phyloP scores from a whole-genome alignment of 2,797 vertebrate species.

The Decapterus maruadsi region DNA sequence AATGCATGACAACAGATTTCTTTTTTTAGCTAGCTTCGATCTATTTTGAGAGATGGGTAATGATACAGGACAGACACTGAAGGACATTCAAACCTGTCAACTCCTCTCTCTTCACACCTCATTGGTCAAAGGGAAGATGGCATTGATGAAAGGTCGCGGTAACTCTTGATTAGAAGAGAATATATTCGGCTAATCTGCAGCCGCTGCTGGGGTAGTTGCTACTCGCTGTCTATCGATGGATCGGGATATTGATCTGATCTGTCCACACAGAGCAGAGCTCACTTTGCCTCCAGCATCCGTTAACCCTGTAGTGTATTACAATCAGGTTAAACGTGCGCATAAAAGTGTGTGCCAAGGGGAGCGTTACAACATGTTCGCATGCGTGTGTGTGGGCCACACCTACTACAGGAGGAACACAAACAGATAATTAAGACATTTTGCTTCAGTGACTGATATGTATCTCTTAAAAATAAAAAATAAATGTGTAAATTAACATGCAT shows the following conservation, averaged over 20 bases:
- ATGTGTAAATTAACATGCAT: background rate
- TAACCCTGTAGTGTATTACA: constrained; percentile 73
- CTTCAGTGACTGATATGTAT: background rate
- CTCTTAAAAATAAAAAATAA: background rate
- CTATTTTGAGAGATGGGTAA: constrained; percentile 80
- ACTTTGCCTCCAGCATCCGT: constrained; percentile 64
- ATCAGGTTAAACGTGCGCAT: constrained; percentile 58
- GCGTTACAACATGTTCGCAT: constrained; percentile 30
- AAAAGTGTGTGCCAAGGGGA: constrained; percentile 37
- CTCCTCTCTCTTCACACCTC: constrained; percentile 71
- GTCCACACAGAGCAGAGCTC: constrained; percentile 57
- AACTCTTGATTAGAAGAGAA: constrained; percentile 70
- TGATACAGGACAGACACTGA: constrained; percentile 77
- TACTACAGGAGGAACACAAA: constrained; percentile 3
- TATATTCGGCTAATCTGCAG: constrained; percentile 53
- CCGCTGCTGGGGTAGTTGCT: constrained; percentile 33
- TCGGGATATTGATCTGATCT: constrained; percentile 73
- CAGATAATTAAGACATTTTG: background rate
- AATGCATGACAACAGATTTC: constrained; percentile 70
- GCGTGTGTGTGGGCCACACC: constrained; percentile 29
- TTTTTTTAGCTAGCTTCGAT: constrained; percentile 72
- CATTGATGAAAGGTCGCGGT: constrained; percentile 70
- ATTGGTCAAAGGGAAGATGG: constrained; percentile 66
- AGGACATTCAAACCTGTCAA: constrained; percentile 78
- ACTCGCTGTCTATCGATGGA: constrained; percentile 60